A percentile compares a stretch with the other conserved stretches of the same genome.
Conservation (phyloP, 2,797 vertebrate genomes). For the Aldrovandia affinis region DNA sequence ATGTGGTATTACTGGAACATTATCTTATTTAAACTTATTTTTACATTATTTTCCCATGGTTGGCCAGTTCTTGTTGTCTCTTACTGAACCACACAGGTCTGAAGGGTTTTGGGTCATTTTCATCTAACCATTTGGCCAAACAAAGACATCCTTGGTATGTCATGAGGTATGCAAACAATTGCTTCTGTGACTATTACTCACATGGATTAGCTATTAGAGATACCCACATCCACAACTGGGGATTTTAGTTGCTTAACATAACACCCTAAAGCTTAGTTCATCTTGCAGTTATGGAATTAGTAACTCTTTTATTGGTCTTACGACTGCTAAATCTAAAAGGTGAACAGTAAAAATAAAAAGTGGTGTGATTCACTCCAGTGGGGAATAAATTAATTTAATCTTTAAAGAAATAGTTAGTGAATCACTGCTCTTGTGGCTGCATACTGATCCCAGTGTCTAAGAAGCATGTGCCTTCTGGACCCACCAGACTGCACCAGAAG, state of each 20-base stretch:
- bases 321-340: not conserved
- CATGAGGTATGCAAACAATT: not conserved
- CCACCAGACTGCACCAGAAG: conserved; percentile 69
- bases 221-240: not conserved
- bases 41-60: too few species aligned
- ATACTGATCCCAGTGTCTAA: conserved; percentile 81
- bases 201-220: not conserved
- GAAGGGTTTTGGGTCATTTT: too few species aligned
- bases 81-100: too few species aligned
- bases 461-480: conserved; percentile 68
- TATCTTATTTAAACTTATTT: too few species aligned
- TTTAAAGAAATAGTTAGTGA: too few species aligned
- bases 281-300: not conserved
- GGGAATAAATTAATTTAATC: conserved; percentile 78
- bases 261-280: too few species aligned
- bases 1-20: too few species aligned
- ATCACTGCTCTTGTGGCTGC: too few species aligned
- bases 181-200: not conserved
- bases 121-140: too few species aligned
- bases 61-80: too few species aligned
- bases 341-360: not conserved
- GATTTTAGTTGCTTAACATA: not conserved
- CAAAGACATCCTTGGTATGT: not conserved
- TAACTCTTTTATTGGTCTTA: not conserved
- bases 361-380: conserved; percentile 56